Evolutionary conservation across 2,888 invertebrate species (phyloP), one percentile per base, ranked within the genome.

Genomic region (Caradrina clavipalpis): DNA sequence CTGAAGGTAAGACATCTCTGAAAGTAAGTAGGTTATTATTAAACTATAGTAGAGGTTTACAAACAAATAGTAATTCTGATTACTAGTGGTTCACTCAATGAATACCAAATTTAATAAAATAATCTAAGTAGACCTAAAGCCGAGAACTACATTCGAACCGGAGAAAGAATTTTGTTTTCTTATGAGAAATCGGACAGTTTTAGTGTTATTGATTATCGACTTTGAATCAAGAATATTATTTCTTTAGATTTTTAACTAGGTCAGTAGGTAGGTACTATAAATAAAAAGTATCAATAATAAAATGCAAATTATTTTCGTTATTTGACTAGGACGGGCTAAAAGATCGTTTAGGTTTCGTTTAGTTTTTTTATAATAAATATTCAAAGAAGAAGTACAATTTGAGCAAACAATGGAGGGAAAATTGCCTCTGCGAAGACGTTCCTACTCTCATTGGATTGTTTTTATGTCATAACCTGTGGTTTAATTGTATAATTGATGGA

Each of bases 1-100:
- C 98, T 0, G 97, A 97, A 10, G 99, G 98, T 64, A 99, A 92
- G 0, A 99, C 99, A 85, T 97, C 96, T 85, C 98, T 98, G 62
- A 6, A 80, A 76, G 35, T 22, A 49, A 39, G 5, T 0, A 19
- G 4, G 0, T 7, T 55, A 2, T 39, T 62, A 39, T 68, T 74
- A 49, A 7, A 53, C 19, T 2, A 19, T 13, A 7, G n/a, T 8
- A 59, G 22, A 4, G 5, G 4, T 11, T 21, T 11, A 5, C n/a
- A 31, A 4, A 8, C 2, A 35, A 26, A 13, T 17, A n/a, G 22
- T n/a, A 6, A 39, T 21, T 6, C 21, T 47, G 10, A 22, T 4
- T 13, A 19, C 4, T 17, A 47, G 21, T 8, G 21, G 17, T 22
- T n/a, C 2, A 35, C 5, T 21, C 17, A 35, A 49, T 15, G 10